Evolutionary conservation across 1,140 invertebrate genomes (phyloP), one percentile per base, ranked within the genome.

Genomic region (Bombus waltoni): DNA sequence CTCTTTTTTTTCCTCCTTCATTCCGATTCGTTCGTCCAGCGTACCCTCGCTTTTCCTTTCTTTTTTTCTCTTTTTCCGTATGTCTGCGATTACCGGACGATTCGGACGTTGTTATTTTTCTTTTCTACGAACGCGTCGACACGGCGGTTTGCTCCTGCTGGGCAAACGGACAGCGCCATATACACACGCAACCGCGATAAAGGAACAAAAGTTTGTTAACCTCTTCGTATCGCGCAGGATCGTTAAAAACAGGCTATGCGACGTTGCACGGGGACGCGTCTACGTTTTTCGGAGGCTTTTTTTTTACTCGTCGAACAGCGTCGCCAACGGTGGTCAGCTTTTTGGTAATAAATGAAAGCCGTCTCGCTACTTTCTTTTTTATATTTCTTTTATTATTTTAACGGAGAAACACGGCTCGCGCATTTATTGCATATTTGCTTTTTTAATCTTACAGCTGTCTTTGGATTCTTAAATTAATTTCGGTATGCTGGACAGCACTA

Each of bases 151-250:
- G 32, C 28, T 35, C 44, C n/a, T 62, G 44, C 32, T 62, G 38
- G 9, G 35, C 28, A 38, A 38, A 32, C 28, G 42, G 18, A 66
- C 68, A 38, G 1, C 47, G 15, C 42, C 44, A 32, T 59, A n/a
- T 22, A 68, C 70, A 66, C 79, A 44, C 57, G 59, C 53, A 9
- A 59, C 53, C 76, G 42, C 81, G 89, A 89, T 85, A 88, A 91
- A 87, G 88, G 89, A 90, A 89, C 76, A 84, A 86, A 92, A 90
- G 90, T 92, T 92, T 93, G 88, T 92, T 93, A 92, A 92, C 92
- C 90, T 89, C 86, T 88, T 77, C 62, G 88, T 87, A 80, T 88
- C 81, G 76, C 81, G 75, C 65, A 81, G 89, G 76, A 80, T 80
- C 70, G 81, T 75, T 81, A 85, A 59, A 87, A 88, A 81, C 38